Percentiles rank a stretch among this genome's conserved stretches.
phyloP scores from a whole-genome alignment of 2,113 vertebrate genomes.

The Symphodus melops region DNA sequence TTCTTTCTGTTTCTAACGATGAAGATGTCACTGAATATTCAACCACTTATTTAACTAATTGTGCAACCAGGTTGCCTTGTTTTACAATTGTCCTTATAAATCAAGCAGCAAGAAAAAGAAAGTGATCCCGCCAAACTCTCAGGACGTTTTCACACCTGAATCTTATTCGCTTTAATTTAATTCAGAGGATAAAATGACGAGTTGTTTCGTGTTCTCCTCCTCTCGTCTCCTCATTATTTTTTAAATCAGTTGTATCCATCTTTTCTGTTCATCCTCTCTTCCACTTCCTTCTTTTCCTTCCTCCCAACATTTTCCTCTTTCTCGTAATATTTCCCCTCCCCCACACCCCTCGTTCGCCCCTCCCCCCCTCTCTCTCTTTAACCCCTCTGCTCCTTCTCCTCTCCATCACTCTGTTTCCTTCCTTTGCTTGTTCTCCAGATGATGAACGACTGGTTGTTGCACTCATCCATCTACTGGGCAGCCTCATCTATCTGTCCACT shows the following conservation, averaged over 20 bases:
- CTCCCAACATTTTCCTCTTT: neutral
- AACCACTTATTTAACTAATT: too few species aligned
- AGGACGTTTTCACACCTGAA: too few species aligned
- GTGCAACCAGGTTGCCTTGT: too few species aligned
- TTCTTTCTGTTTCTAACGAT: too few species aligned
- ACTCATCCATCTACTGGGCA: constrained; percentile 83
- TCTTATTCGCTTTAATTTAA: too few species aligned
- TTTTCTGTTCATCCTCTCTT: neutral
- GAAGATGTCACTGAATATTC: too few species aligned
- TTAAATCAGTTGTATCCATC: neutral
- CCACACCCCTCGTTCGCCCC: neutral
- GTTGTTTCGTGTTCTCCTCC: neutral
- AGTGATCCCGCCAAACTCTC: too few species aligned
- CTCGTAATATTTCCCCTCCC: neutral
- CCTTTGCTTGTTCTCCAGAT: constrained; percentile 74
- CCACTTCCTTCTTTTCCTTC: neutral
- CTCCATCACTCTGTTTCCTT: constrained; percentile 66
- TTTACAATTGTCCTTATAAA: too few species aligned
- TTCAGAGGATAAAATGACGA: too few species aligned
- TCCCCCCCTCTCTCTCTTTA: constrained; percentile 22
- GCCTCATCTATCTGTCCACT: constrained; percentile 83
- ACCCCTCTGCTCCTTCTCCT: constrained; percentile 10
- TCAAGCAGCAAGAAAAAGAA: too few species aligned
- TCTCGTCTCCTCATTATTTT: neutral
- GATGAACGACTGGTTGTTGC: constrained; percentile 78